These are phyloP conservation scores for Dallia pectoralis DNA, from an alignment of 2,797 vertebrate genomes.

Conservation along the genomic window DNA sequence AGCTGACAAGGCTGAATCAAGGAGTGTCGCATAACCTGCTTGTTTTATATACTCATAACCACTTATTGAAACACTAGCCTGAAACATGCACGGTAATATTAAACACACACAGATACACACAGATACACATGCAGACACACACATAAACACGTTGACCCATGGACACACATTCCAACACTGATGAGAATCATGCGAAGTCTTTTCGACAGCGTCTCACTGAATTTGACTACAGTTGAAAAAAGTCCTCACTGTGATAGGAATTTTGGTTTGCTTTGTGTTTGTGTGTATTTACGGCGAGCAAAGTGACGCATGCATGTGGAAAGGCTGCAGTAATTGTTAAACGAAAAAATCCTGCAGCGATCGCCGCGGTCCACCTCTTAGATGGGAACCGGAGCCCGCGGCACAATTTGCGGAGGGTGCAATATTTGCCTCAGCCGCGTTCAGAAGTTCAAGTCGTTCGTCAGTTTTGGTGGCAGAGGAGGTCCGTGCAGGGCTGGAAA, in stretches of 20 bases:
- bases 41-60: slow-evolving; percentile 42
- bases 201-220: no score
- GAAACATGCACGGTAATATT: slow-evolving; percentile 33
- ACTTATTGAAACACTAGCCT: slow-evolving; percentile 41
- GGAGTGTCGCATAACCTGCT: slow-evolving; percentile 34
- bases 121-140: no score
- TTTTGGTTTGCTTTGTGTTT: background rate
- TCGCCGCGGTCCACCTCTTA: slow-evolving; percentile 17
- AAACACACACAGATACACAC: no score
- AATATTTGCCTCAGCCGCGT: slow-evolving; percentile 57
- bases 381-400: slow-evolving; percentile 28
- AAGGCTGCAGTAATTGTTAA: slow-evolving; percentile 39
- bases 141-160: no score
- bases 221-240: no score
- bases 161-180: no score
- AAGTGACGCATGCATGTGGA: background rate
- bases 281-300: background rate
- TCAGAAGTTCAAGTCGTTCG: slow-evolving; percentile 52
- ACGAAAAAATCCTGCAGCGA: slow-evolving; percentile 39
- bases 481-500: slow-evolving; percentile 37
- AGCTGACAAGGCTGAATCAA: slow-evolving; percentile 20
- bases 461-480: slow-evolving; percentile 29
- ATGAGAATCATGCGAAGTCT: no score
- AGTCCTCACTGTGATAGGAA: no score
- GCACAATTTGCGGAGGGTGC: slow-evolving; percentile 52